phyloP scores from a whole-genome alignment of 2,113 vertebrate species.

The Nesoenas mayeri region DNA sequence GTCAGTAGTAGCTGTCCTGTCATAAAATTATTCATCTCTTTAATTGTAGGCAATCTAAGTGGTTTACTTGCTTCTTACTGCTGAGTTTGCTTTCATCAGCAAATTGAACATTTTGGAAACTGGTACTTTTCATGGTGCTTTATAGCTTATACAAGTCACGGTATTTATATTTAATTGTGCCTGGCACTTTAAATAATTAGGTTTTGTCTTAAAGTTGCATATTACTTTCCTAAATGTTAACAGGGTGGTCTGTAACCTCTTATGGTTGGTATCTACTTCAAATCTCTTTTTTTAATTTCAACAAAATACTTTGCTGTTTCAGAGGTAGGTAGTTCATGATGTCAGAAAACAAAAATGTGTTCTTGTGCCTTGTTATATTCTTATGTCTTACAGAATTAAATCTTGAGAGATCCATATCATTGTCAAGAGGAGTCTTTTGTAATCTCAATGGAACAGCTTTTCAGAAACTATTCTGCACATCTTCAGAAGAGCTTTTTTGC shows the following conservation, averaged over 20 bases:
- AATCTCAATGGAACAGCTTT: not conserved
- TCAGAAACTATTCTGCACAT: not conserved
- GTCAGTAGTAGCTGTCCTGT: slow-evolving; percentile 13
- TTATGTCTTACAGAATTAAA: not conserved
- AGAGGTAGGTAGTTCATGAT: not conserved
- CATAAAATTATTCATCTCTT: slow-evolving; percentile 53
- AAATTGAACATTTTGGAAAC: slow-evolving; percentile 57
- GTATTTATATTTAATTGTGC: not conserved
- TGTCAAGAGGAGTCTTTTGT: not conserved
- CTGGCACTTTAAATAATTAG: not conserved
- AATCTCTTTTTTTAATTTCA: not conserved
- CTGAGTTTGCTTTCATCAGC: slow-evolving; percentile 46
- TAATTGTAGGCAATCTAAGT: slow-evolving; percentile 50
- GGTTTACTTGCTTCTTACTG: not conserved
- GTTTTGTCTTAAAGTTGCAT: not conserved
- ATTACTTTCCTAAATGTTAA: not conserved
- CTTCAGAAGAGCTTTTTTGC: not conserved
- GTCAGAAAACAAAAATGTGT: not conserved
- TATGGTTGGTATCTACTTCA: not conserved
- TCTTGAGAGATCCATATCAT: not conserved
- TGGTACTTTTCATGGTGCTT: slow-evolving; percentile 6
- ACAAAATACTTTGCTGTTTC: not conserved
- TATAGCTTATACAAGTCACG: not conserved
- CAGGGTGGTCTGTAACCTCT: not conserved
- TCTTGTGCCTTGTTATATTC: slow-evolving; percentile 18